Base-by-base conservation (phyloP, 2,888 invertebrate genomes). In the Volucella inflata region DNA sequence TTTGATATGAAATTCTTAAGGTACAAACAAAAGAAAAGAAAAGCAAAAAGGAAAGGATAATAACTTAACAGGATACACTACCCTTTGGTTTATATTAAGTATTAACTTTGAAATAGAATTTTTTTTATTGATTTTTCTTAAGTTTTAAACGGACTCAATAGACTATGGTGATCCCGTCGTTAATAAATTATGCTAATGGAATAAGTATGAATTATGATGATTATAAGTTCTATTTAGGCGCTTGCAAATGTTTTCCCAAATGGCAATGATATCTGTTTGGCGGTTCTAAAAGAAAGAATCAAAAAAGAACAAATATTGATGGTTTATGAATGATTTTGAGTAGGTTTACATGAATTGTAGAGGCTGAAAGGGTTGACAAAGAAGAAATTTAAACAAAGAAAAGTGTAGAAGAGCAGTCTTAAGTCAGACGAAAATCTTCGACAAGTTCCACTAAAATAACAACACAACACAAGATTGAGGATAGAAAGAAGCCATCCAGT, bases 171-270 rank as follows among this genome's bases (percentile, higher is more conserved):
- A 40, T 9, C 38, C 38, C 38, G 44, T 74, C 46, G 30, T 8
- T 50, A 46, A 42, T 60, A 65, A 64, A 46, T 64, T 64, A 46
- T 10, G 40, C 67, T 67, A 59, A 16, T 50, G 30, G 44, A 62
- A 62, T 21, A 46, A 30, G 55, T 4, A 60, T 21, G n/a, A 30
- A 42, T 8, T n/a, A 21, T 12, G 40, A 59, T 36, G 36, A 17
- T 2, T 21, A 21, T 44, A 42, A 57, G 44, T 65, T 64, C 62
- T 21, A 40, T 48, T 87, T 88, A 89, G 77, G 88, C 89, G 79
- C 88, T 89, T 87, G 89, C 89, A 88, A 89, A 88, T 88, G 89
- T 88, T 89, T 89, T 89, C 84, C 89, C 89, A 88, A 89, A 89
- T 79, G 88, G 89, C 87, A 87, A 88, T 77, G 88, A 87, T 79